Evolutionary conservation across 2,113 vertebrate genomes (phyloP).

Genomic region (Lichenostomus cassidix): DNA sequence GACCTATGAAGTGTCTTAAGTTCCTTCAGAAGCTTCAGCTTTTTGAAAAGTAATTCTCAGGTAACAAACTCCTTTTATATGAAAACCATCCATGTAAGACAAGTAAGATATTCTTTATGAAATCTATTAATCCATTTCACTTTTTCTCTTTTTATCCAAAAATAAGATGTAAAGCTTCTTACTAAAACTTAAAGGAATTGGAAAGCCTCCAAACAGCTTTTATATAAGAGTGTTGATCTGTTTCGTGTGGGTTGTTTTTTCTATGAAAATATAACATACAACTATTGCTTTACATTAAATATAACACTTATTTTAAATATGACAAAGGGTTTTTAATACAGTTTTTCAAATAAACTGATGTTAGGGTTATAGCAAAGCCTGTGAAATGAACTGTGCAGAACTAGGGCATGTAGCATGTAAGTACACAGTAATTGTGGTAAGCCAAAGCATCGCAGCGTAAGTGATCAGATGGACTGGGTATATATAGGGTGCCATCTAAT

Average conservation of each 20-base stretch:
- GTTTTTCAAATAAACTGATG: background rate
- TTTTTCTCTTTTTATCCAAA: background rate
- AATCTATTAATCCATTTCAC: background rate
- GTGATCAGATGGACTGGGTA: background rate
- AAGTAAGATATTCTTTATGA: background rate
- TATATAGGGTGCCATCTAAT: background rate
- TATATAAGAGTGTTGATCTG: background rate
- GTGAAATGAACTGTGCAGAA: slow-evolving; percentile 13
- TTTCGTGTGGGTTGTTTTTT: background rate
- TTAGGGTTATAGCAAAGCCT: background rate
- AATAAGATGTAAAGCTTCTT: background rate
- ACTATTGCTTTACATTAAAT: background rate
- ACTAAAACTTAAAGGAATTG: background rate
- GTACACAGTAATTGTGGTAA: background rate
- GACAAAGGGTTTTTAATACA: background rate
- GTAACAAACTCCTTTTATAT: background rate
- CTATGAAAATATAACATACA: background rate
- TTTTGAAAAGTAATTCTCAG: background rate
- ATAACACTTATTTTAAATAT: background rate
- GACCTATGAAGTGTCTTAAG: background rate
- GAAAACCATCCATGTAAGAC: background rate
- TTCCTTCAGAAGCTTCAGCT: background rate
- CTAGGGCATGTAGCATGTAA: background rate
- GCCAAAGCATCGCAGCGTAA: background rate
- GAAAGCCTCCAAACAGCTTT: background rate